A percentile compares a stretch with the other conserved stretches of the same genome.
These are phyloP conservation scores for Blera fallax DNA, from an alignment of 2,888 invertebrate species.

Conservation along the genomic window DNA sequence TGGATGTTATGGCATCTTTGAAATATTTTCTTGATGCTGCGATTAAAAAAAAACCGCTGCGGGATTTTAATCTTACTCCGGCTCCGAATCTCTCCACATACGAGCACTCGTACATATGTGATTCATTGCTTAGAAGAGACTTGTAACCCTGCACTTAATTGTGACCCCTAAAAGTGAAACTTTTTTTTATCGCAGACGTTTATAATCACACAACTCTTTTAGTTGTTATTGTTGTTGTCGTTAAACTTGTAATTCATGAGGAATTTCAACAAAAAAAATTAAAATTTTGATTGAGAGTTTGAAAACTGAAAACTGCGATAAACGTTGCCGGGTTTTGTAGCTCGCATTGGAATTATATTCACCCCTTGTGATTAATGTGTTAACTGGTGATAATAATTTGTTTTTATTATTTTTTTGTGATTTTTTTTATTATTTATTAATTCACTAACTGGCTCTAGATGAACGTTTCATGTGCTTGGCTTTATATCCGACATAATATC, in stretches of 20 bases:
- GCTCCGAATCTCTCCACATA: no score
- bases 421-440: slow-evolving; percentile 17
- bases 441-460: slow-evolving; percentile 3
- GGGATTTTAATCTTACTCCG: slow-evolving; percentile 16
- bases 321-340: background rate
- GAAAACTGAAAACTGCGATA: slow-evolving; percentile 26
- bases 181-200: slow-evolving; percentile 31
- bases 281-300: background rate
- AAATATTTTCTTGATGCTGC: background rate
- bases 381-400: slow-evolving; percentile 33
- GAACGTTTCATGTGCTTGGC: slow-evolving; percentile 1
- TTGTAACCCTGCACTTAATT: slow-evolving; percentile 12
- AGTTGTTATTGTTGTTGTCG: background rate
- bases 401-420: slow-evolving; percentile 23
- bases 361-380: slow-evolving; percentile 45
- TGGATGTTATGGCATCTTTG: slow-evolving; percentile 20
- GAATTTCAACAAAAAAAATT: background rate
- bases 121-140: slow-evolving; percentile 12
- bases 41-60: background rate
- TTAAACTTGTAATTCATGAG: background rate
- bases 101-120: background rate
- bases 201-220: background rate
- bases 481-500: slow-evolving; percentile 1
- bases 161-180: slow-evolving; percentile 51
- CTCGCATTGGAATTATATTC: background rate